Evolutionary conservation across 2,113 vertebrate genomes (phyloP), one percentile per base, ranked within the genome.

Genomic region (Nibea albiflora): DNA sequence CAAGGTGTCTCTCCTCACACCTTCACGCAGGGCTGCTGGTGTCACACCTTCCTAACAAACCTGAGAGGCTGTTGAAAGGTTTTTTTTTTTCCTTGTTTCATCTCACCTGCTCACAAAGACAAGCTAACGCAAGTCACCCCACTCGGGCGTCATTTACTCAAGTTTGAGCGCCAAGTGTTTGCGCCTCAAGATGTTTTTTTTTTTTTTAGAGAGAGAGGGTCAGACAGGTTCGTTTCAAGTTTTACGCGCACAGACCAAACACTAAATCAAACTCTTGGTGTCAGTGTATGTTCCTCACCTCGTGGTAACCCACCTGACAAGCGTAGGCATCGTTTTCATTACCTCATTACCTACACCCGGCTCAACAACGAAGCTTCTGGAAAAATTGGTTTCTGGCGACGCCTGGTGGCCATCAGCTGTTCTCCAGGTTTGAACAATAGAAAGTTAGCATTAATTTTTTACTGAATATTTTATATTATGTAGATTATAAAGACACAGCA

Each of bases 351-450:
- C 66, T n/a, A 58, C 56, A 22, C 63, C 26, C 62, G 78, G 26
- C 47, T 63, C 64, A 31, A 22, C 70, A 17, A 46, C 44, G 6
- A 8, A 17, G 39, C 15, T 64, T 35, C 10, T 1, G 2, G 57
- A 19, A 17, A 74, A 15, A 15, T 12, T 65, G 78, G 53, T 60
- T 85, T 87, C 19, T 86, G 77, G 88, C 73, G 91, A 85, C 91
- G 3, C 78, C 90, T 90, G 72, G 87, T 86, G 92, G 89, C 5
- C 11, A 63, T 4, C 1, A 46, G 2, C 6, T 47, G 24, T 4
- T 39, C 0, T 26, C 20, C 15, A n/a, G 7, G 11, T 16, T 56
- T 14, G 3, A 22, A 20, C 16, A 42, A 14, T n/a, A 14, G 15
- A 28, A 24, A 20, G 19, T 20, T 35, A 31, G 6, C 9, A 26